A percentile compares a stretch with the other conserved stretches of the same genome.
Evolutionary conservation across 2,888 invertebrate species (phyloP).

Genomic region (Arge pagana): DNA sequence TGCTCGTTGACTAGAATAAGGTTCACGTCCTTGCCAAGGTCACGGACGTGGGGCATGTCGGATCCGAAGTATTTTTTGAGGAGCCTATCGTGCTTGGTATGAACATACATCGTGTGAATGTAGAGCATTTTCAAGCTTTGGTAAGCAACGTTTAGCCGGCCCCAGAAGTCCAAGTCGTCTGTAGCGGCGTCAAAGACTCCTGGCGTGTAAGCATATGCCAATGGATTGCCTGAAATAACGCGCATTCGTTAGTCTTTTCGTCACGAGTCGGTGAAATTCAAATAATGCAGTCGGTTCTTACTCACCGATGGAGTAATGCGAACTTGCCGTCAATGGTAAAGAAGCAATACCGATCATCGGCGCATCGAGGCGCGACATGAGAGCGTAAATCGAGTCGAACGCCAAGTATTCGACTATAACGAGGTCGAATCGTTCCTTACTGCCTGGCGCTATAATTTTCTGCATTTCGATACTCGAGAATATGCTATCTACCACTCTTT

Average conservation of each 20-base stretch:
- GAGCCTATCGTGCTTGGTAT: conserved; percentile 1
- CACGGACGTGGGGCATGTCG: neutral
- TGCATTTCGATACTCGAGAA: conserved; percentile 7
- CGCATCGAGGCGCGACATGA: neutral
- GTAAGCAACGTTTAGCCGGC: neutral
- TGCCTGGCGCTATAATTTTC: neutral
- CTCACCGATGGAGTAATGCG: conserved; percentile 4
- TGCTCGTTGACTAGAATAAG: conserved; percentile 1
- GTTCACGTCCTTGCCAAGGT: conserved; percentile 1
- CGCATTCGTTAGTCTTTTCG: no score
- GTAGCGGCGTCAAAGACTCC: neutral
- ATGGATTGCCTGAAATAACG: conserved; percentile 15
- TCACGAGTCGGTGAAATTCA: no score
- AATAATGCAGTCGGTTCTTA: neutral
- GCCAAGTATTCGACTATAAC: conserved; percentile 1
- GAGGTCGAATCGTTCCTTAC: conserved; percentile 9
- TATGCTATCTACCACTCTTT: neutral
- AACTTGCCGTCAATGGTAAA: neutral
- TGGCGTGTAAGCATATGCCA: neutral
- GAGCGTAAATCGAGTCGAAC: neutral
- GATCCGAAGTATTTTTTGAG: conserved; percentile 9
- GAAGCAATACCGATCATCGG: conserved; percentile 13
- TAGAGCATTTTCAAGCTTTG: neutral
- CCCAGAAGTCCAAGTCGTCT: conserved; percentile 12
- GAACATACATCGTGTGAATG: neutral